Percentiles rank a stretch among this genome's conserved stretches.
Evolutionary conservation across 1,140 invertebrate species (phyloP).

Genomic region (Trichoplusia ni): DNA sequence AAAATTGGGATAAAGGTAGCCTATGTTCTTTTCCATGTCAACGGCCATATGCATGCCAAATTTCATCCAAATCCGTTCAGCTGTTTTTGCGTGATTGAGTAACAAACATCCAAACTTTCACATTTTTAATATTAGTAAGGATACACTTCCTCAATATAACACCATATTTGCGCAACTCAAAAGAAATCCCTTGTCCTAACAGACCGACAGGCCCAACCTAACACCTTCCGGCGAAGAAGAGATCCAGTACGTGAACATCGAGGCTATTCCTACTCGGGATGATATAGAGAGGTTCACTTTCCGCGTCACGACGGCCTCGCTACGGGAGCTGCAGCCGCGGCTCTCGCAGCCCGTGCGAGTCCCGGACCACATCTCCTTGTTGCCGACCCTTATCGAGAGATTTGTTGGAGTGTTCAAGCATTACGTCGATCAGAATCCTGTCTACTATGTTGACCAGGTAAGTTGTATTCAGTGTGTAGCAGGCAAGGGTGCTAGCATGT

Average conservation of each 20-base stretch:
- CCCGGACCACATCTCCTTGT: conserved; percentile 89
- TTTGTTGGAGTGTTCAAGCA: conserved; percentile 93
- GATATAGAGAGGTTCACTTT: conserved; percentile 84
- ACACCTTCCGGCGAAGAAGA: conserved; percentile 83
- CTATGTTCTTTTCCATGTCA: too few relatives aligned
- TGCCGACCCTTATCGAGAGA: conserved; percentile 90
- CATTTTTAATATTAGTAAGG: not conserved
- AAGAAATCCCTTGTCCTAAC: too few relatives aligned
- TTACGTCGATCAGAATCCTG: conserved; percentile 87
- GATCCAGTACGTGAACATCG: conserved; percentile 91
- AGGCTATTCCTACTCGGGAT: conserved; percentile 85
- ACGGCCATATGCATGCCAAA: too few relatives aligned
- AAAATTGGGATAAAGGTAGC: too few relatives aligned
- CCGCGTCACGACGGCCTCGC: conserved; percentile 89
- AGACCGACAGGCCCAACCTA: conserved; percentile 88
- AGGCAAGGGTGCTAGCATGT: too few relatives aligned
- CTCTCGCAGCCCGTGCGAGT: conserved; percentile 88
- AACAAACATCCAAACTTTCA: too few relatives aligned
- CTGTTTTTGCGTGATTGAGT: too few relatives aligned
- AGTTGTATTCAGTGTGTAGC: conserved; percentile 42
- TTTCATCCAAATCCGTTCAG: too few relatives aligned
- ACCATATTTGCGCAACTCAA: not conserved
- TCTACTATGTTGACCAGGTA: conserved; percentile 86
- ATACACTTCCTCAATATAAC: not conserved
- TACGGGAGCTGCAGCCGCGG: conserved; percentile 90